A percentile compares a stretch with the other conserved stretches of the same genome.
Conservation (phyloP, 2,888 invertebrate genomes). For the Heliconius ismenius region DNA sequence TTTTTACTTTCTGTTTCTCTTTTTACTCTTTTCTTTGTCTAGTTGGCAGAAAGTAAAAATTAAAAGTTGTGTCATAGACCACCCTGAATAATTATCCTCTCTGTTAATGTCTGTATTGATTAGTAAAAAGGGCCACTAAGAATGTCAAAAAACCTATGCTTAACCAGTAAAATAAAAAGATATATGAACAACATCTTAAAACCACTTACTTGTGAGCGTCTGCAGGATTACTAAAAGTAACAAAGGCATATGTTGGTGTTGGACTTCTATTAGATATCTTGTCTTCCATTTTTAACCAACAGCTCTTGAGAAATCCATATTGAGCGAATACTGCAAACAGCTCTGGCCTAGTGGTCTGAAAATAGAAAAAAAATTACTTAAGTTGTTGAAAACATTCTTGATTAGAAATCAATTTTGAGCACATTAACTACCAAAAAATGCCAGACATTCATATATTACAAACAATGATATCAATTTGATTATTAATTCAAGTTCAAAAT, state of each 20-base stretch:
- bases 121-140: not conserved
- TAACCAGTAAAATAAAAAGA: not conserved
- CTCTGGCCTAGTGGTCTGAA: conserved; percentile 79
- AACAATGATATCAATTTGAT: too few species aligned
- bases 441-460: too few species aligned
- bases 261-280: conserved; percentile 60
- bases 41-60: too few species aligned
- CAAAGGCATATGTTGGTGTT: conserved; percentile 79
- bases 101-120: too few species aligned
- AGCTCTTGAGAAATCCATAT: conserved; percentile 82
- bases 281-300: conserved; percentile 77
- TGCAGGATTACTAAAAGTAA: conserved; percentile 77
- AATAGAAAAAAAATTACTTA: conserved; percentile 41
- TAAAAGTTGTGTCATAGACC: too few species aligned
- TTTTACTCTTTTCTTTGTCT: too few species aligned
- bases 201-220: conserved; percentile 79
- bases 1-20: too few species aligned
- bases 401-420: not conserved
- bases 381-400: not conserved
- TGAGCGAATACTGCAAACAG: conserved; percentile 78
- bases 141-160: not conserved
- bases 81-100: too few species aligned
- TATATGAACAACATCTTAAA: not conserved
- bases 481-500: too few species aligned
- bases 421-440: too few species aligned